Conservation (phyloP, 2,888 invertebrate genomes). For the Drosophila subquinaria region DNA sequence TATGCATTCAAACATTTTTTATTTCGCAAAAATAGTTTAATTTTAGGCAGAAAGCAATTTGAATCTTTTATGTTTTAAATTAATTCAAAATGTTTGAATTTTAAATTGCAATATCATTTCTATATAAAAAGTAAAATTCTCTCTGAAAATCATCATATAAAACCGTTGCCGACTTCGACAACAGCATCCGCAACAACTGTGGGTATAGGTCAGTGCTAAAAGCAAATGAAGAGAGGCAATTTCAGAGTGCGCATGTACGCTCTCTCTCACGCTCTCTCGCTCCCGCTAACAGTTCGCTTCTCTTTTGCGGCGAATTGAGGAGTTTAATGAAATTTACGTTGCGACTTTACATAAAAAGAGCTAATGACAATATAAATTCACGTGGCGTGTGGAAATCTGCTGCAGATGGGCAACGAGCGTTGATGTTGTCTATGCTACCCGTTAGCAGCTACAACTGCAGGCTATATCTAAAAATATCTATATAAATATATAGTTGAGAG, state of each 20-base stretch:
- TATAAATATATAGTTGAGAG: slow-evolving; percentile 1
- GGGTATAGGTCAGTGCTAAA: slow-evolving; percentile 64
- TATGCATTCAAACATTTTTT: no score
- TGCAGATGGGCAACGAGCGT: slow-evolving; percentile 62
- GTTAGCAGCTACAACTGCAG: slow-evolving; percentile 10
- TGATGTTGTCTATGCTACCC: slow-evolving; percentile 36
- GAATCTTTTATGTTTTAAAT: no score
- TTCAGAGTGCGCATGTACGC: slow-evolving; percentile 57
- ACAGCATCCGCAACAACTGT: slow-evolving; percentile 35
- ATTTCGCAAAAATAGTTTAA: no score
- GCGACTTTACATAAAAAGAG: slow-evolving; percentile 63
- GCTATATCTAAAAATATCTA: slow-evolving; percentile 3
- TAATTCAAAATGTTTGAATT: no score
- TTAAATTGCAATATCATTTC: no score
- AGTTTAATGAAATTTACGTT: slow-evolving; percentile 67
- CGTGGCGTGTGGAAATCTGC: slow-evolving; percentile 50
- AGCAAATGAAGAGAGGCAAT: background rate
- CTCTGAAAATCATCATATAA: no score
- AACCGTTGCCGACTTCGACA: slow-evolving; percentile 41
- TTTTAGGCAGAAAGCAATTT: no score
- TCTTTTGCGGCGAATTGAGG: slow-evolving; percentile 62
- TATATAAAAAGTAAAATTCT: background rate
- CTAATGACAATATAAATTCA: slow-evolving; percentile 79
- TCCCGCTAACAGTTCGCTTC: background rate
- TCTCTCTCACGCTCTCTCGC: background rate